Evolutionary conservation across 2,888 invertebrate genomes (phyloP).

Genomic region (Xestia rhomboidea): DNA sequence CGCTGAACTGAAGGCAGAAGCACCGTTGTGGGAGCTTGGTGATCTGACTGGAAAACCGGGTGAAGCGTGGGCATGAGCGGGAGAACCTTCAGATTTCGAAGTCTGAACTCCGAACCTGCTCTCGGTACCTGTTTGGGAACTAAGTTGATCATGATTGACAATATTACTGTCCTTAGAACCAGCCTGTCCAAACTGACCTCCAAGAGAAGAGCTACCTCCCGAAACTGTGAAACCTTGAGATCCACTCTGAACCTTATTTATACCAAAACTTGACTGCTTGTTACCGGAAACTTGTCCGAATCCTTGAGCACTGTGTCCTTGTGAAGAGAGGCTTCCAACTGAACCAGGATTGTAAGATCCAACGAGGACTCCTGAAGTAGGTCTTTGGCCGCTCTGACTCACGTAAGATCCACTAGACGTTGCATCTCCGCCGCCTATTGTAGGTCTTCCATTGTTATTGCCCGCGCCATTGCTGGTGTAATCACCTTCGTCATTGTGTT

Average conservation of each 20-base stretch:
- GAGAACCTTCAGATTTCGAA: slow-evolving; percentile 46
- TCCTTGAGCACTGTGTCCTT: slow-evolving; percentile 35
- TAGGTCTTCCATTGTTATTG: slow-evolving; percentile 77
- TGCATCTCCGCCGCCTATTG: slow-evolving; percentile 75
- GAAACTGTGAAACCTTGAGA: slow-evolving; percentile 24
- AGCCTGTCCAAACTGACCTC: slow-evolving; percentile 30
- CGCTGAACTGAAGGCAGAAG: slow-evolving; percentile 54
- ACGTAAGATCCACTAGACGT: slow-evolving; percentile 75
- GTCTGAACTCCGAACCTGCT: slow-evolving; percentile 53
- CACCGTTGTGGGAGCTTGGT: slow-evolving; percentile 4
- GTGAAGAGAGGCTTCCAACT: slow-evolving; percentile 3
- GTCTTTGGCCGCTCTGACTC: slow-evolving; percentile 76
- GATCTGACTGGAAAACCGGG: slow-evolving; percentile 19
- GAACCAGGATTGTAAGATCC: slow-evolving; percentile 42
- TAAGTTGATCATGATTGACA: slow-evolving; percentile 21
- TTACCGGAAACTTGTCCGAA: slow-evolving; percentile 20
- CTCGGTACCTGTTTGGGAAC: slow-evolving; percentile 19
- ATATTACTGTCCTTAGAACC: slow-evolving; percentile 28
- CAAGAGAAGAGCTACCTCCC: slow-evolving; percentile 24
- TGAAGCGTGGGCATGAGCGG: slow-evolving; percentile 19
- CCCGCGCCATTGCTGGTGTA: slow-evolving; percentile 76
- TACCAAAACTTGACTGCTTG: slow-evolving; percentile 13
- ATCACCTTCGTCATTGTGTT: slow-evolving; percentile 85
- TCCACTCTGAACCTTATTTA: slow-evolving; percentile 14
- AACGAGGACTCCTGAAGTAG: slow-evolving; percentile 29